A percentile compares a stretch with the other conserved stretches of the same genome.
phyloP scores from a whole-genome alignment of 1,140 invertebrate species.

The Diprion similis region DNA sequence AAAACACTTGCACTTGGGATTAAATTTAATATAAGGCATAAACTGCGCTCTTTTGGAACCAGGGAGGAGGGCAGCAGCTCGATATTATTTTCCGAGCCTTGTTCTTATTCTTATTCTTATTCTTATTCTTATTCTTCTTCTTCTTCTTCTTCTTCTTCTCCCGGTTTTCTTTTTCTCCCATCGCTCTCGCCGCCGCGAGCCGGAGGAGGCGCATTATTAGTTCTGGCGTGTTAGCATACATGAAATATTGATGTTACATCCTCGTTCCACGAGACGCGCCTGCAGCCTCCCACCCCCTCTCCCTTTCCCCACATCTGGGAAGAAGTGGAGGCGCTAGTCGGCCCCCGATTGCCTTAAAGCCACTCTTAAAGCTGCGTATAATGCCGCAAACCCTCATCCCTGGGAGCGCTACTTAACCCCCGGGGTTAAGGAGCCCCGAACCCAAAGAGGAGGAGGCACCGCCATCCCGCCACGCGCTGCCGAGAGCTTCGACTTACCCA shows the following conservation, averaged over 20 bases:
- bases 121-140: too few species aligned
- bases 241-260: constrained; percentile 64
- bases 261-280: constrained; percentile 31
- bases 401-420: neutral
- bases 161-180: neutral
- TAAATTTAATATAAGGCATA: constrained; percentile 22
- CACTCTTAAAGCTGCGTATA: constrained; percentile 19
- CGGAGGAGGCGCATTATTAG: constrained; percentile 58
- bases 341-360: constrained; percentile 25
- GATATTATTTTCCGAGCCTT: constrained; percentile 62
- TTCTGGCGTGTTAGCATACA: constrained; percentile 63
- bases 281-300: constrained; percentile 27
- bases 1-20: constrained; percentile 21
- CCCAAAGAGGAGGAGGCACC: neutral
- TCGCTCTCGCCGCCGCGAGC: constrained; percentile 19
- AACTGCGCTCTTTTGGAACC: constrained; percentile 12
- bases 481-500: constrained; percentile 34
- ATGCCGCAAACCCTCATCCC: neutral
- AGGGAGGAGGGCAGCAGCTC: constrained; percentile 40
- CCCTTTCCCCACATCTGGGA: constrained; percentile 15
- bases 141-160: too few species aligned
- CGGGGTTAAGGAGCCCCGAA: neutral
- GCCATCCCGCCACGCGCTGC: neutral
- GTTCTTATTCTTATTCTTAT: too few species aligned
- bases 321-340: neutral